Base-by-base conservation (phyloP, 2,888 invertebrate species). In the Leuctra nigra region DNA sequence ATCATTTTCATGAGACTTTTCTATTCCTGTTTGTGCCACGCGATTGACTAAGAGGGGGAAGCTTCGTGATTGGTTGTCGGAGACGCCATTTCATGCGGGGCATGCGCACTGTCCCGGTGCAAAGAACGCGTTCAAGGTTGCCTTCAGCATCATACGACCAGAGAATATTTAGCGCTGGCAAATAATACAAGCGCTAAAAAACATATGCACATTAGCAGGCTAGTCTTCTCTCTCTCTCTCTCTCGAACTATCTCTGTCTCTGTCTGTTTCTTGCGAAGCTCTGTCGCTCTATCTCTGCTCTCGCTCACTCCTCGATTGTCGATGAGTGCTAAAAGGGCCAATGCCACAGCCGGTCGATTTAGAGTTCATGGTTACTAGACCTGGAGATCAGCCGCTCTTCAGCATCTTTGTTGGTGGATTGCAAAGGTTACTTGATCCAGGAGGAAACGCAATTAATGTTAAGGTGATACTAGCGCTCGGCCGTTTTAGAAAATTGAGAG, bases 81-180 rank as follows among this genome's bases (percentile, higher is more conserved):
- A n/a, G n/a, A n/a, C n/a, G n/a, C n/a, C n/a, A n/a, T n/a, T n/a
- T n/a, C n/a, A n/a, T n/a, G 55, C 64, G 63, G 64, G 62, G 62
- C 64, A 65, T 65, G 62, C 61, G 60, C 59, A 36, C 54, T 46
- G 50, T 50, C 41, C 53, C 25, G 44, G 57, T 48, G 59, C 54
- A 33, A 50, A 20, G 57, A 48, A 61, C 63, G 61, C 61, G 61
- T 62, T 63, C 63, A 66, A 67, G 65, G 66, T 64, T 64, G 62
- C 56, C 59, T 57, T 58, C 53, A 53, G 56, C 57, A 61, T 55
- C 57, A 57, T 47, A 56, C 53, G 47, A 23, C 56, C 47, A 41
- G 35, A 16, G 50, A 33, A 50, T 50, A 50, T 50, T 50, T 33
- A 50, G 35, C 50, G 16, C 33, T 20, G 50, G 50, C 50, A 50